Evolutionary conservation across 2,797 vertebrate species (phyloP).

Genomic region (Lacerta agilis): DNA sequence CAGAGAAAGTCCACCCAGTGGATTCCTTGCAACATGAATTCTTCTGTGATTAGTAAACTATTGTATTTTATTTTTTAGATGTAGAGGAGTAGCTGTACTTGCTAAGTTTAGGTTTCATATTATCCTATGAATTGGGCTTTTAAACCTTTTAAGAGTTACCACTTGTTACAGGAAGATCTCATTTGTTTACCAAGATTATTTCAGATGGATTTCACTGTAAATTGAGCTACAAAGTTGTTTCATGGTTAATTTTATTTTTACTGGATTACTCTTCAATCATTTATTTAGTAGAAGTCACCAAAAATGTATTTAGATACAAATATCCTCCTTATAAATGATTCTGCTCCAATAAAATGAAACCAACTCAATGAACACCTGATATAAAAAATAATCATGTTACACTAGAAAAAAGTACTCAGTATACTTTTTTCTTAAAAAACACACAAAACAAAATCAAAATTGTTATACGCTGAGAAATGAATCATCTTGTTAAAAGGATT

Average conservation of each 20-base stretch:
- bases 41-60: neutral
- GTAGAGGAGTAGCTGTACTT: conserved; percentile 24
- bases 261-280: conserved; percentile 74
- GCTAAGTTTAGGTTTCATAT: conserved; percentile 47
- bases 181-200: conserved; percentile 74
- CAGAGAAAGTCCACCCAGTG: too few species aligned
- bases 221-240: conserved; percentile 66
- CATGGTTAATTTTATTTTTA: conserved; percentile 67
- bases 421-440: conserved; percentile 20
- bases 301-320: conserved; percentile 73
- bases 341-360: conserved; percentile 57
- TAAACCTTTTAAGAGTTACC: conserved; percentile 54
- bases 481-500: conserved; percentile 75
- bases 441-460: conserved; percentile 47
- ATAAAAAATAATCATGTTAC: conserved; percentile 75
- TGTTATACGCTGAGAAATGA: conserved; percentile 76
- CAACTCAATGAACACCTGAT: conserved; percentile 76
- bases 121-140: conserved; percentile 46
- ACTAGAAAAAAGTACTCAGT: conserved; percentile 69
- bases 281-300: conserved; percentile 71
- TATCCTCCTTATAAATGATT: conserved; percentile 70
- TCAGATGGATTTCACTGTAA: conserved; percentile 67
- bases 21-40: neutral
- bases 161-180: conserved; percentile 75
- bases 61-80: neutral